Conservation (phyloP, 2,888 invertebrate genomes). For the Synergus gifuensis region DNA sequence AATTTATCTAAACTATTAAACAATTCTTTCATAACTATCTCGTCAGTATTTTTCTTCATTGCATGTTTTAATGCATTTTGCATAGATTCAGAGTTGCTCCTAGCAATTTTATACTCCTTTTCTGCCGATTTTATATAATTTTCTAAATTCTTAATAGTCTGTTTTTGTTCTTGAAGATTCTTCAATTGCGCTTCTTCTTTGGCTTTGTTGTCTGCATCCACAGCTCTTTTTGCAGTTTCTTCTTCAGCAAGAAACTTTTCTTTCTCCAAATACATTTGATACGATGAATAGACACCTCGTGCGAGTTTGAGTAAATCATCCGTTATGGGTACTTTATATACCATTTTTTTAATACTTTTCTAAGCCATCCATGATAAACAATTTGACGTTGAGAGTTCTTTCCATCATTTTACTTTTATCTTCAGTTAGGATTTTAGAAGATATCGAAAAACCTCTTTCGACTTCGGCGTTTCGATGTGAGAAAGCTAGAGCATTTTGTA, state of each 20-base stretch:
- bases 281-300: conserved; percentile 4
- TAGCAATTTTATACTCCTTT: conserved; percentile 10
- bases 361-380: conserved; percentile 41
- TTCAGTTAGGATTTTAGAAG: conserved; percentile 42
- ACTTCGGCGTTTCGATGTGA: conserved; percentile 45
- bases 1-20: no score
- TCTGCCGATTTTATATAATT: conserved; percentile 14
- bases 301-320: conserved; percentile 27
- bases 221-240: neutral
- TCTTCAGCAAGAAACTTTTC: conserved; percentile 7
- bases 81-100: neutral
- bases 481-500: conserved; percentile 41
- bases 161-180: neutral
- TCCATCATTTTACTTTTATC: conserved; percentile 44
- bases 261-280: neutral
- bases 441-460: conserved; percentile 45
- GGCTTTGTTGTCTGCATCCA: neutral
- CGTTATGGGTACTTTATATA: conserved; percentile 44
- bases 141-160: conserved; percentile 7
- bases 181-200: conserved; percentile 1
- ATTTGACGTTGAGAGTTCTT: conserved; percentile 39
- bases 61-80: conserved; percentile 1
- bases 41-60: conserved; percentile 12
- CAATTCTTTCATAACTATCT: no score
- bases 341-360: conserved; percentile 38